Evolutionary conservation across 2,113 vertebrate genomes (phyloP), one percentile per base, ranked within the genome.

Genomic region (Cheirogaleus medius): DNA sequence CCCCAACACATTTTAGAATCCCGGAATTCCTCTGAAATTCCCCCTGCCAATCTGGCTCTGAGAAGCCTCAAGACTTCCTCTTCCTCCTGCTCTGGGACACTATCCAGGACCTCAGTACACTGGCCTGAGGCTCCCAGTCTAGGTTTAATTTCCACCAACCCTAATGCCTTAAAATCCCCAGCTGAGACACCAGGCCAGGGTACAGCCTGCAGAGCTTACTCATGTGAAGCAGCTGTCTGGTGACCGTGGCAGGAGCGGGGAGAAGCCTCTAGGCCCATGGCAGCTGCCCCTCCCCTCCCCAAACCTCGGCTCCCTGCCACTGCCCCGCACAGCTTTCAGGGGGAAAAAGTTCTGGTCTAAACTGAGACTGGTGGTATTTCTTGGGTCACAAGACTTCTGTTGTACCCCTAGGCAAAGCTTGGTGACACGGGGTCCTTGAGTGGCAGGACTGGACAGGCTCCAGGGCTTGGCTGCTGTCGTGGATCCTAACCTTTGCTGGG

Each of bases 91-190:
- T 68, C 63, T 52, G 91, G 77, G 86, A 93, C 66, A 21, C 58
- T 21, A 49, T 68, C 66, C 42, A 25, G 52, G n/a, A 27, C 58
- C 39, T 73, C 52, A 27, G 74, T 66, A 85, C 66, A 6, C n/a
- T 39, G 68, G 34, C 64, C 66, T 23, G 77, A 69, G 44, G 64
- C 85, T 92, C 73, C 69, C 87, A 29, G 32, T 54, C 58, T 47
- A 66, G 83, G 92, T 58, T 97, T 98, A 98, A 98, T 98, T 98
- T 97, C 98, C 73, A 95, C 92, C 69, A 54, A 27, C 17, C 7
- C 78, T 97, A 98, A 98, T 42, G 52, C 39, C 3, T 86, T 95
- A 74, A 98, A 97, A 98, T 98, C 97, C 94, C 91, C 4, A 63
- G 86, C 93, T 44, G 60, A 82, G 96, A 94, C 52, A 23, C 11